Conservation (phyloP, 2,113 vertebrate genomes). For the Pheucticus melanocephalus region DNA sequence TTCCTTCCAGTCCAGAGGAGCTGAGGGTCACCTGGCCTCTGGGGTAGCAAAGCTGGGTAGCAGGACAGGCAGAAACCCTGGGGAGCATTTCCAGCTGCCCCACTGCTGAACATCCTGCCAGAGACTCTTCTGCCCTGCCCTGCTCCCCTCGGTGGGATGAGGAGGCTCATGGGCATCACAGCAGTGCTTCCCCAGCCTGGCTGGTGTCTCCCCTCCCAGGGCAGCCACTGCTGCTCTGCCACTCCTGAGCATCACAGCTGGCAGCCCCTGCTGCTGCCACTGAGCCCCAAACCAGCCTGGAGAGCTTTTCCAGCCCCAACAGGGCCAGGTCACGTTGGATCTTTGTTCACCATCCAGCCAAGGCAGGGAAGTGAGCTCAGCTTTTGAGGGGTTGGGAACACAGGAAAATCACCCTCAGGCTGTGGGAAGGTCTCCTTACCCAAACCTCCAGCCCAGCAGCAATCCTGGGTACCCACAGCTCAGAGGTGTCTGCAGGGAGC, state of each 20-base stretch:
- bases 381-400: not conserved
- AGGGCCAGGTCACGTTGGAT: not conserved
- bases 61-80: not conserved
- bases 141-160: rapidly evolving
- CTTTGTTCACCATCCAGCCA: rapidly evolving
- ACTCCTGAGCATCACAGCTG: rapidly evolving
- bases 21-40: not conserved
- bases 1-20: rapidly evolving
- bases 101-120: not conserved
- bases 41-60: not conserved
- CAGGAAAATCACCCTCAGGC: not conserved
- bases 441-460: not conserved
- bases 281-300: not conserved
- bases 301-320: not conserved
- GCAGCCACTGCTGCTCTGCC: not conserved
- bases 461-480: not conserved
- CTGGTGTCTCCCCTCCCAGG: not conserved
- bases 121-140: not conserved
- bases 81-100: not conserved
- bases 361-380: not conserved
- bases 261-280: not conserved
- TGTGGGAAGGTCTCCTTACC: not conserved
- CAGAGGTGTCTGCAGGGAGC: not conserved
- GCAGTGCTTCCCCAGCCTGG: rapidly evolving
- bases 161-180: rapidly evolving